Base-by-base conservation (phyloP, 2,888 invertebrate genomes). In the Eurois occulta region DNA sequence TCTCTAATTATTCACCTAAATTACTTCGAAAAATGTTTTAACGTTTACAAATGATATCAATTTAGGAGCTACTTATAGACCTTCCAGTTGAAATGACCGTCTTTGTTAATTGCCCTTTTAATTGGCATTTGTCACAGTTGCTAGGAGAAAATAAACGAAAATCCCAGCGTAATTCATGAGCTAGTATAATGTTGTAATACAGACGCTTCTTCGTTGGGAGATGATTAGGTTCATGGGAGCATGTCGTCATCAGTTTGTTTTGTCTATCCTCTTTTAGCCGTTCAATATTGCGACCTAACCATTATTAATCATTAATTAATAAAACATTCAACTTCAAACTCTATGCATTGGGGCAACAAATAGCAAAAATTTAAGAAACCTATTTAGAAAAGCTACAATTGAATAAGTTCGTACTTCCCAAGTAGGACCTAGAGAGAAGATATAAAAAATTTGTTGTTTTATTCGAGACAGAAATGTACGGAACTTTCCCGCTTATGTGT, bases 1-100 rank as follows among this genome's bases (percentile, higher is more conserved):
- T 48, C 16, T 62, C 58, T 35, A 65, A 58, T 68, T 68, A 64
- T 64, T 80, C 24, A 35, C n/a, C 8, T 48, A 58, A 80, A 69
- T 66, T 60, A 75, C 58, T 77, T 68, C 16, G 18, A 41, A 81
- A 81, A 80, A 64, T 58, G 48, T 81, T 81, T 80, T 35, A 8
- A 67, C 10, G 7, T 77, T 62, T 62, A 70, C n/a, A 71, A 68
- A 77, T 62, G 16, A 62, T 11, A 67, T 71, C 18, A 62, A 68
- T 77, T 62, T 71, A 43, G 6, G 4, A 48, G 58, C 41, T 75
- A 24, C 5, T 75, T 65, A 65, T 24, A 55, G 21, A 46, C 46
- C 32, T 55, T 65, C 32, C 41, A 58, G 24, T 58, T 64, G 8
- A 75, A 68, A 64, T 65, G 6, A 32, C 73, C n/a, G 28, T 58